Conservation (phyloP, 2,797 vertebrate species). For the Zalophus californianus region DNA sequence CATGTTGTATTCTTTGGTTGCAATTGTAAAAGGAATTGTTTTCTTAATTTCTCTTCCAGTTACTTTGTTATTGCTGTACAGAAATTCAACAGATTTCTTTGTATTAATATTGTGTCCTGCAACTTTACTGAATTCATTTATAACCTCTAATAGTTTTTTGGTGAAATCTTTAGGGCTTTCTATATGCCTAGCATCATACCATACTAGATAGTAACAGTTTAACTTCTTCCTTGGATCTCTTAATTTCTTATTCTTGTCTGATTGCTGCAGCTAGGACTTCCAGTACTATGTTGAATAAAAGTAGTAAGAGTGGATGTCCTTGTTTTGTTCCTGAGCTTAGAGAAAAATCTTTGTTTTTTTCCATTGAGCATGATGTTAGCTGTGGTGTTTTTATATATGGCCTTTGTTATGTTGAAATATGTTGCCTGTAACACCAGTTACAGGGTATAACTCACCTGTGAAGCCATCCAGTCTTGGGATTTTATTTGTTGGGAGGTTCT, state of each 20-base stretch:
- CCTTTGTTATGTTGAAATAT: not conserved
- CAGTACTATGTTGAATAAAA: not conserved
- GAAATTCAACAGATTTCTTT: not conserved
- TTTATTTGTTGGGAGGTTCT: not conserved
- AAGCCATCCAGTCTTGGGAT: not conserved
- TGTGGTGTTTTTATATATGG: not conserved
- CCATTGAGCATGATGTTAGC: not conserved
- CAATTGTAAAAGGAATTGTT: not conserved
- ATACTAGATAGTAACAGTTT: not conserved
- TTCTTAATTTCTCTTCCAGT: not conserved
- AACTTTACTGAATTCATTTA: not conserved
- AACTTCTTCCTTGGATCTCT: not conserved
- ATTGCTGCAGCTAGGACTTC: not conserved
- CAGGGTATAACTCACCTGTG: not conserved
- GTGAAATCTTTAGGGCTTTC: not conserved
- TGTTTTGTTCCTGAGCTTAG: not conserved
- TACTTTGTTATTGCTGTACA: not conserved
- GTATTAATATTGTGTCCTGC: not conserved
- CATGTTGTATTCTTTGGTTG: not conserved
- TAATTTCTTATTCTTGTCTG: not conserved
- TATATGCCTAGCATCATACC: not conserved
- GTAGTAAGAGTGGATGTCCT: not conserved
- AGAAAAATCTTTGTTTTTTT: not conserved
- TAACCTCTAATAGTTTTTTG: not conserved
- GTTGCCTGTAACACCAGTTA: not conserved